Percentiles rank a stretch among this genome's conserved stretches.
Conservation (phyloP, 2,113 vertebrate genomes). For the Salvelinus alpinus region DNA sequence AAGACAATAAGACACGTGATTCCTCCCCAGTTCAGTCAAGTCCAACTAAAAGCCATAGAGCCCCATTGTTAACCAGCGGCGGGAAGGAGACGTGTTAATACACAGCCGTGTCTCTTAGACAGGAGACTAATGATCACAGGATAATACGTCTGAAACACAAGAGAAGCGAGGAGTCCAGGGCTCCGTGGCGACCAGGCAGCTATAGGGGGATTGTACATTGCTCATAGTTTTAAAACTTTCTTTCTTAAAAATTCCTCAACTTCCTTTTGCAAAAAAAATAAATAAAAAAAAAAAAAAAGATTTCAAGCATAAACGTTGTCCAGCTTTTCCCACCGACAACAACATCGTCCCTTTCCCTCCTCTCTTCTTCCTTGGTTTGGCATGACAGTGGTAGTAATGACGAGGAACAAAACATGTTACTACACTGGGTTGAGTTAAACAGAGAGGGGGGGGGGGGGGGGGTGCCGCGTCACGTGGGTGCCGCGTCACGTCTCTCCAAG, state of each 20-base stretch:
- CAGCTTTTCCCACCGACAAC: conserved; percentile 66
- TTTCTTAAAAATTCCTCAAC: conserved; percentile 49
- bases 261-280: conserved; percentile 50
- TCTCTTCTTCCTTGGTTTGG: conserved; percentile 66
- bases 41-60: conserved; percentile 47
- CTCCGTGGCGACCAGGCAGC: conserved; percentile 64
- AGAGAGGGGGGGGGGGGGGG: too few relatives aligned
- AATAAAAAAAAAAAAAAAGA: conserved; percentile 17
- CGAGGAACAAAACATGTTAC: conserved; percentile 16
- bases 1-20: conserved; percentile 41
- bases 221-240: conserved; percentile 60
- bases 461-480: too few relatives aligned
- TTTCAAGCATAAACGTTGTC: conserved; percentile 73
- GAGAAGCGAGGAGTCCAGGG: conserved; percentile 41
- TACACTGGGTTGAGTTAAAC: conserved; percentile 9
- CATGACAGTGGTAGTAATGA: conserved; percentile 61
- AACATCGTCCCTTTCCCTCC: conserved; percentile 69
- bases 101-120: conserved; percentile 45
- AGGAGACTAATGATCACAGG: conserved; percentile 72
- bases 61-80: conserved; percentile 49
- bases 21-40: conserved; percentile 74
- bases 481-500: too few relatives aligned
- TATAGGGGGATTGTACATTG: conserved; percentile 77
- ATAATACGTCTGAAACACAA: conserved; percentile 66
- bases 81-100: conserved; percentile 65